These are phyloP conservation scores for Holothuria glaberrima DNA, from an alignment of 35 echinoderm and acorn worm genomes.

Conservation along the genomic window DNA sequence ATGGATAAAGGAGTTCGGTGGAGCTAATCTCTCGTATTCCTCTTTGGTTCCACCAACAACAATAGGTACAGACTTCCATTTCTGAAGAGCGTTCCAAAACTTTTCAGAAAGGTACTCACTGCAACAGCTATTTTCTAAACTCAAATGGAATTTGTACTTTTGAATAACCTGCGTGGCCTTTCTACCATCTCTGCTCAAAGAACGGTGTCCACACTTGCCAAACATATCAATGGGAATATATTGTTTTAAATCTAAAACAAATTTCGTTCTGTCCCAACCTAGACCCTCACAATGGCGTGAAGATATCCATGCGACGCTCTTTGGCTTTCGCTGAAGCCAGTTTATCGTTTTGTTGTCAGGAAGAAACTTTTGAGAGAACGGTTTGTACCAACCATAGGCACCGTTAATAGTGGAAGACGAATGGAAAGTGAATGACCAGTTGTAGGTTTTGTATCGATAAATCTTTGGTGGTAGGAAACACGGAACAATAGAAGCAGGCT, in stretches of 20 bases:
- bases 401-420: not conserved
- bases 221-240: slow-evolving; percentile 28
- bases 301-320: too few species aligned
- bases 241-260: not conserved
- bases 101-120: too few species aligned
- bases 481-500: slow-evolving; percentile 29
- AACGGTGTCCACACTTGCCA: slow-evolving; percentile 12
- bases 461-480: slow-evolving; percentile 23
- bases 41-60: too few species aligned
- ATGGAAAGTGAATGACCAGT: slow-evolving; percentile 46
- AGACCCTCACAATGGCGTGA: too few species aligned
- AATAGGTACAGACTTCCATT: too few species aligned
- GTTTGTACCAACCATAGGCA: slow-evolving; percentile 26
- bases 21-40: too few species aligned
- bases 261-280: too few species aligned
- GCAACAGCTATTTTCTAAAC: slow-evolving; percentile 43
- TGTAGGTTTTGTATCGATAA: slow-evolving; percentile 7
- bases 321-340: not conserved
- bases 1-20: too few species aligned
- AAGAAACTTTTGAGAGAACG: not conserved
- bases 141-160: slow-evolving; percentile 29
- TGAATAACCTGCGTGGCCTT: not conserved
- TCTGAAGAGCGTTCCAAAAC: too few species aligned
- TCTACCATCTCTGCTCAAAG: not conserved
- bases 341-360: not conserved